Base-by-base conservation (phyloP, 1,140 invertebrate species). In the Scylla paramamosain region DNA sequence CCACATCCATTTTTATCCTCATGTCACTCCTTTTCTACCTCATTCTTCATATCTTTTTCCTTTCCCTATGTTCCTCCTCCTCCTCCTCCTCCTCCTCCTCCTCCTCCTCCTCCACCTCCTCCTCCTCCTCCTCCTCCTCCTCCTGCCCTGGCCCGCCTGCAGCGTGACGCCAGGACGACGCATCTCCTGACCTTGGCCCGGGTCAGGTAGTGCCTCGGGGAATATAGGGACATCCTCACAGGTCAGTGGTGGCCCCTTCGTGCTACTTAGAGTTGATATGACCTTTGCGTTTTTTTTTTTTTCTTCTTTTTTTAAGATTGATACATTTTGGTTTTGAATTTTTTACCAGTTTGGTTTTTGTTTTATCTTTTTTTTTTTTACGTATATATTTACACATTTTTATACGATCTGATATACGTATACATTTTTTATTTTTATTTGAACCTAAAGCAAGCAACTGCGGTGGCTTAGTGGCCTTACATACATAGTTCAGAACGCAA, bases 181-280 rank as follows among this genome's bases (percentile, higher is more conserved):
- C 90, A 39, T 67, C 89, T 20, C 39, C 46, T 29, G 90, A 95
- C 90, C 94, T 95, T 20, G 94, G 94, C 3, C 94, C 94, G 20
- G 89, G 94, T 95, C 94, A 95, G 94, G 94, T 95, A 6, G 94
- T 95, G 52, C 94, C 94, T 48, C 67, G 94, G 90, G 94, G 94
- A 10, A 10, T 95, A 95, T 95, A 95, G 94, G 48, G 94, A 95
- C 45, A 95, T 95, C 39, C 48, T 95, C 31, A 95, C 94, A 95
- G 94, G 94, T 95, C 94, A 95, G 94, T 95, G 82, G 67, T 67
- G 46, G 52, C 59, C n/a, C n/a, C 31, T 83, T 82, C 48, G 10
- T 86, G n/a, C 77, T 28, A n/a, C 25, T 88, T 28, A 31, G 83
- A 86, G 0, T 77, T 77, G 20, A 77, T 20, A n/a, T 77, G 67